Evolutionary conservation across 2,113 vertebrate genomes (phyloP).

Genomic region (Actinemys pallida): DNA sequence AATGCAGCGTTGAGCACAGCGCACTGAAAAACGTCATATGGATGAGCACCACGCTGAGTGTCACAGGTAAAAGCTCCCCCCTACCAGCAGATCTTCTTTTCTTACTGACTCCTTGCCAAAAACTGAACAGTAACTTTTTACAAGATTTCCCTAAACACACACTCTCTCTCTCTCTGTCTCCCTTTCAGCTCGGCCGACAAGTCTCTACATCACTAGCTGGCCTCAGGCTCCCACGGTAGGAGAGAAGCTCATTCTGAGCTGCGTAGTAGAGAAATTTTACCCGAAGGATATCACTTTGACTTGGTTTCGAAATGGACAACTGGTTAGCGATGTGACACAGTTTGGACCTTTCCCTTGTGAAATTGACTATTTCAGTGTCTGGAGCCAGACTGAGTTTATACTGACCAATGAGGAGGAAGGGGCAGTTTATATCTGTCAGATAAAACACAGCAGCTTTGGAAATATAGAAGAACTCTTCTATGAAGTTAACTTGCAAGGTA

Average conservation of each 20-base stretch:
- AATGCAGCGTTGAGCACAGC: conserved; percentile 55
- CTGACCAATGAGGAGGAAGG: conserved; percentile 68
- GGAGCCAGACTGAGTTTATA: conserved; percentile 71
- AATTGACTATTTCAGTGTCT: conserved; percentile 62
- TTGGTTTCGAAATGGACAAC: conserved; percentile 69
- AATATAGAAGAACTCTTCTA: conserved; percentile 68
- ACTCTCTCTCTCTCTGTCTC: not conserved
- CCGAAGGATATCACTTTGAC: conserved; percentile 58
- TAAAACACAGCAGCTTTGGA: conserved; percentile 72
- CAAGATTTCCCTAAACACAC: not conserved
- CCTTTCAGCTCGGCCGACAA: conserved; percentile 64
- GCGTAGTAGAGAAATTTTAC: conserved; percentile 75
- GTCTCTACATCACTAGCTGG: conserved; percentile 71
- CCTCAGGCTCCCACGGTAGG: conserved; percentile 67
- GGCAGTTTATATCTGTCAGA: conserved; percentile 62
- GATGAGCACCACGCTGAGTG: conserved; percentile 38
- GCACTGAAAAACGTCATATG: not conserved
- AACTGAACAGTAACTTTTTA: not conserved
- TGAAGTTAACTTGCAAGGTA: conserved; percentile 74
- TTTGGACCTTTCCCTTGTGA: conserved; percentile 73
- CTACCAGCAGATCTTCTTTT: not conserved
- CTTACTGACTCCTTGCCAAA: not conserved
- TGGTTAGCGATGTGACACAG: conserved; percentile 8
- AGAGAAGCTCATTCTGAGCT: conserved; percentile 71
- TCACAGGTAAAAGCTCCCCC: conserved; percentile 19